Percentiles rank a stretch among this genome's conserved stretches.
Conservation (phyloP, 2,113 vertebrate species). For the Cebus imitator region DNA sequence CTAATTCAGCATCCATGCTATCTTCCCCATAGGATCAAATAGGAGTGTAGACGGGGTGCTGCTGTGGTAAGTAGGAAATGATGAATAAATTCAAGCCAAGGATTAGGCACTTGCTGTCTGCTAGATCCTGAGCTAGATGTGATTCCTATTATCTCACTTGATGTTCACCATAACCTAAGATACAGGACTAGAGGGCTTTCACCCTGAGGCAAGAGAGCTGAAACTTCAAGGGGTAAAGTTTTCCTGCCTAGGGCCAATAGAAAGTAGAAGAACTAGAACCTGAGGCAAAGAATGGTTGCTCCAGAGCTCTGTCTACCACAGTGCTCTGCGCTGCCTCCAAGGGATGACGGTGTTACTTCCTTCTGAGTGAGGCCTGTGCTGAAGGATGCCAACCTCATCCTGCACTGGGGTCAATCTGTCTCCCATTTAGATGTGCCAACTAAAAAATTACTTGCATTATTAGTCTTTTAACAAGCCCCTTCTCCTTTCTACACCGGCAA, state of each 20-base stretch:
- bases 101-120: neutral
- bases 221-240: neutral
- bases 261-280: neutral
- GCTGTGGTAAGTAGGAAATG: neutral
- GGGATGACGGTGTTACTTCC: neutral
- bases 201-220: neutral
- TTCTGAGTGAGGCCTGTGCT: neutral
- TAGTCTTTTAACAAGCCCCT: neutral
- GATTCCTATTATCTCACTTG: neutral
- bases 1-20: neutral
- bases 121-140: neutral
- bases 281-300: neutral
- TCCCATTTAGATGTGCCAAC: neutral
- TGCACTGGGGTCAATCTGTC: neutral
- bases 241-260: neutral
- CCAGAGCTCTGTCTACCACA: neutral
- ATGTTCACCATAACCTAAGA: neutral
- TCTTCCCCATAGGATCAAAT: neutral
- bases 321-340: neutral
- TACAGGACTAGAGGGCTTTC: neutral
- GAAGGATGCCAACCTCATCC: neutral
- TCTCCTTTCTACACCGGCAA: conserved; percentile 35
- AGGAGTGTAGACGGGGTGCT: neutral
- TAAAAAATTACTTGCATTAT: neutral
- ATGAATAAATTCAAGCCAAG: neutral